These are phyloP conservation scores for Agrochola lychnidis DNA, from an alignment of 2,888 invertebrate species.

Conservation along the genomic window DNA sequence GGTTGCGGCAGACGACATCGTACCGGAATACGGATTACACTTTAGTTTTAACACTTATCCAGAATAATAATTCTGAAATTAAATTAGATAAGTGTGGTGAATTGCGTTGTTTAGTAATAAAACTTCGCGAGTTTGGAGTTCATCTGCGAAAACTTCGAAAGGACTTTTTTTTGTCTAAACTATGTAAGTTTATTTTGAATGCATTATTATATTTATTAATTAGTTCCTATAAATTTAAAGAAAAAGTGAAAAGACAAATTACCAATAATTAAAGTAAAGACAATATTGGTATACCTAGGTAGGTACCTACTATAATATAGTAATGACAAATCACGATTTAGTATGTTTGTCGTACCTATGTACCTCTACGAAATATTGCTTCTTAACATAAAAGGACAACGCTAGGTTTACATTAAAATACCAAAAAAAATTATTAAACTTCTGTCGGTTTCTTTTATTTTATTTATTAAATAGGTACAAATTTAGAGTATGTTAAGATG, in stretches of 20 bases:
- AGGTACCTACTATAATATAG: background rate
- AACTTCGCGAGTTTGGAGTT: slow-evolving; percentile 52
- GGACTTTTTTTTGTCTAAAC: slow-evolving; percentile 38
- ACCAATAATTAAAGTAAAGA: background rate
- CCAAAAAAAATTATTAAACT: too few relatives aligned
- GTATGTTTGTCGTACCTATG: background rate
- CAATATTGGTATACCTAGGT: background rate
- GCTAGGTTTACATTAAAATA: background rate
- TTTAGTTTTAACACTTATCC: slow-evolving; percentile 51
- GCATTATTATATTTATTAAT: background rate
- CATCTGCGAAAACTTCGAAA: slow-evolving; percentile 29
- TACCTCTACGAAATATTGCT: background rate
- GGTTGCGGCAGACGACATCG: slow-evolving; percentile 71
- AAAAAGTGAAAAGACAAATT: background rate
- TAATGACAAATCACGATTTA: background rate
- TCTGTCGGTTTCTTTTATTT: too few relatives aligned
- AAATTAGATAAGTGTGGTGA: slow-evolving; percentile 58
- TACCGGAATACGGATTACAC: slow-evolving; percentile 40
- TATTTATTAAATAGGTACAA: too few relatives aligned
- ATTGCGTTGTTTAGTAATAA: slow-evolving; percentile 22
- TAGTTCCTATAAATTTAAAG: background rate
- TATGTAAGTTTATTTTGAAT: slow-evolving; percentile 45
- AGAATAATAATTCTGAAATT: slow-evolving; percentile 44
- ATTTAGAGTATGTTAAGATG: background rate
- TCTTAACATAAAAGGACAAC: background rate